Evolutionary conservation across 2,113 vertebrate genomes (phyloP).

Genomic region (Taxidea taxus): DNA sequence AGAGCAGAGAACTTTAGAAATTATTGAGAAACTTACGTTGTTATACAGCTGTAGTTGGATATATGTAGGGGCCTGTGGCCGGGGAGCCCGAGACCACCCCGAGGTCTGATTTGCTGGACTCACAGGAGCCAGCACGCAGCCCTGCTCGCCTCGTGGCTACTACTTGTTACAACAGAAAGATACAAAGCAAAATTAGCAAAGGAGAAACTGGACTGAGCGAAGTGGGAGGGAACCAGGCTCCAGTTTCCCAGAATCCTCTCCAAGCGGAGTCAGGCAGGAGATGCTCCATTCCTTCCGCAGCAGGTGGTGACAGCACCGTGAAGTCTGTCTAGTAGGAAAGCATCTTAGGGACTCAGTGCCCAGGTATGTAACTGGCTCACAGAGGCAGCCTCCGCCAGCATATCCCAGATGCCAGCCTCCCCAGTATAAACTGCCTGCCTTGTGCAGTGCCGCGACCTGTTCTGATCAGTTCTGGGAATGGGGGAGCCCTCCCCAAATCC

Average conservation of each 20-base stretch:
- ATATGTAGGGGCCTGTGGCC: background rate
- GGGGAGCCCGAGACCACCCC: background rate
- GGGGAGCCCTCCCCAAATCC: background rate
- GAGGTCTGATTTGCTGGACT: background rate
- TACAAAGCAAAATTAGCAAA: background rate
- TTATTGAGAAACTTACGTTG: background rate
- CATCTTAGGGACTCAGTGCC: background rate
- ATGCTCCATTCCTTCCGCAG: background rate
- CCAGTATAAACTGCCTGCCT: background rate
- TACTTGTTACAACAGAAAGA: background rate
- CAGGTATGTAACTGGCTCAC: background rate
- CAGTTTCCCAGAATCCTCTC: background rate
- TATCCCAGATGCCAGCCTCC: background rate
- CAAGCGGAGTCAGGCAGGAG: background rate
- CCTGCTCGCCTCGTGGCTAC: background rate
- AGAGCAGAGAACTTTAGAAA: background rate
- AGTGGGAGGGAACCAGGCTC: background rate
- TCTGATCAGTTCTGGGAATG: background rate
- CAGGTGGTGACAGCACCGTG: background rate
- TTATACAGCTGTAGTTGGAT: background rate
- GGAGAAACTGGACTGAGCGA: background rate
- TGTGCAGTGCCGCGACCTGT: background rate
- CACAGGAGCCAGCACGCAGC: background rate
- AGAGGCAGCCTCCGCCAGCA: background rate
- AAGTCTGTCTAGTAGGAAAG: background rate